Conservation (phyloP, 2,797 vertebrate species). For the Parotocinclus haroldoi region DNA sequence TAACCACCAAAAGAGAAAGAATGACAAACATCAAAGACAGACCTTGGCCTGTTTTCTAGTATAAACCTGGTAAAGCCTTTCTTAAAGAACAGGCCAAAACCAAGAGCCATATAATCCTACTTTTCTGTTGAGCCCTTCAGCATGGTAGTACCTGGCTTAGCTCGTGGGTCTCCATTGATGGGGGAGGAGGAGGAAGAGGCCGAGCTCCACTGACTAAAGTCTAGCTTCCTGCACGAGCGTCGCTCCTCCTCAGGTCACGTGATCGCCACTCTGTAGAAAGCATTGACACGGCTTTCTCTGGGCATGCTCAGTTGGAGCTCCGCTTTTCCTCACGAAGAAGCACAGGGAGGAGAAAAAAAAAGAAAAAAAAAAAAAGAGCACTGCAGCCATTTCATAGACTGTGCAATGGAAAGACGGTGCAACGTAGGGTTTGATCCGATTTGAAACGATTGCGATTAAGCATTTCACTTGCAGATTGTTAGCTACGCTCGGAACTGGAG, state of each 20-base stretch:
- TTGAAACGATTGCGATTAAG: constrained; percentile 8
- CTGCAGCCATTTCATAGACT: constrained; percentile 58
- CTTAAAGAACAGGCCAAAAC: constrained; percentile 32
- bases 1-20: background rate
- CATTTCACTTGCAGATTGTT: constrained; percentile 3
- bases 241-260: constrained; percentile 54
- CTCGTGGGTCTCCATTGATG: constrained; percentile 50
- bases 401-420: constrained; percentile 33
- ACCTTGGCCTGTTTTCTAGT: constrained; percentile 25
- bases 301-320: constrained; percentile 60
- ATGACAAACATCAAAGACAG: constrained; percentile 12
- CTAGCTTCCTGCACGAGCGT: constrained; percentile 55
- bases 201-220: constrained; percentile 48
- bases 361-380: constrained; percentile 41
- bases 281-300: constrained; percentile 55
- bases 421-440: constrained; percentile 17
- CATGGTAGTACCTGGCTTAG: constrained; percentile 52
- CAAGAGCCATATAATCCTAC: constrained; percentile 40
- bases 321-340: constrained; percentile 55
- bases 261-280: constrained; percentile 56
- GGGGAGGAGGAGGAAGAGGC: constrained; percentile 47
- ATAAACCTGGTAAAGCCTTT: constrained; percentile 22
- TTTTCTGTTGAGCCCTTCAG: constrained; percentile 41
- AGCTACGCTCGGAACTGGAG: constrained; percentile 3
- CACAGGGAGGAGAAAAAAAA: constrained; percentile 41